Evolutionary conservation across 2,888 invertebrate genomes (phyloP).

Genomic region (Blomia tropicalis): DNA sequence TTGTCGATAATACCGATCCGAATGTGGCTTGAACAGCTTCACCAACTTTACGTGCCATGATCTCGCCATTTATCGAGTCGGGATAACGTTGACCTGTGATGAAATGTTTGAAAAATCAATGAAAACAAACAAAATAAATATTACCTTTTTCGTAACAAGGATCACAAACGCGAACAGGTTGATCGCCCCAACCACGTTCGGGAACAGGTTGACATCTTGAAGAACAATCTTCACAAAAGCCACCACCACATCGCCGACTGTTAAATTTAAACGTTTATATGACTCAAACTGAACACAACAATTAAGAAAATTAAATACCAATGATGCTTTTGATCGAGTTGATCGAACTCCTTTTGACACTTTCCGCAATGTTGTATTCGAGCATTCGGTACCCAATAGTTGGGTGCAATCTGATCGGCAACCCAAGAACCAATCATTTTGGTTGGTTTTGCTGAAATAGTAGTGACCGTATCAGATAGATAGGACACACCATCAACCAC

Average conservation of each 20-base stretch:
- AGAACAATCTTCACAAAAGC: slow-evolving; percentile 58
- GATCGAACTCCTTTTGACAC: slow-evolving; percentile 46
- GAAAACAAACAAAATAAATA: neutral
- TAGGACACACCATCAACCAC: slow-evolving; percentile 49
- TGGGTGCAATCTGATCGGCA: slow-evolving; percentile 59
- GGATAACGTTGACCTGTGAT: slow-evolving; percentile 8
- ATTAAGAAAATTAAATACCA: slow-evolving; percentile 29
- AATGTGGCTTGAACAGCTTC: slow-evolving; percentile 57
- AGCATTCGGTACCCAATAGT: slow-evolving; percentile 61
- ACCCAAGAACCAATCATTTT: slow-evolving; percentile 52
- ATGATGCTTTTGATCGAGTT: slow-evolving; percentile 44
- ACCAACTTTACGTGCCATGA: slow-evolving; percentile 39
- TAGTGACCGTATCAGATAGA: slow-evolving; percentile 47
- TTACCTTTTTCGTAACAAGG: slow-evolving; percentile 41
- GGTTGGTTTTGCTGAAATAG: slow-evolving; percentile 53
- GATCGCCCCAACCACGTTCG: slow-evolving; percentile 49
- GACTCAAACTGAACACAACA: neutral
- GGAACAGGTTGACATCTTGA: slow-evolving; percentile 51
- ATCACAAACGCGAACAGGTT: slow-evolving; percentile 57
- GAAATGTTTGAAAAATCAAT: neutral
- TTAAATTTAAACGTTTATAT: neutral
- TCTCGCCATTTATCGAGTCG: slow-evolving; percentile 27
- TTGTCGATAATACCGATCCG: slow-evolving; percentile 50
- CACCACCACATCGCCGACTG: slow-evolving; percentile 43
- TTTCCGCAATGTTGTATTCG: slow-evolving; percentile 53